These are phyloP conservation scores for Rhopalosiphum nymphaeae DNA, from an alignment of 2,888 invertebrate genomes.

Conservation along the genomic window DNA sequence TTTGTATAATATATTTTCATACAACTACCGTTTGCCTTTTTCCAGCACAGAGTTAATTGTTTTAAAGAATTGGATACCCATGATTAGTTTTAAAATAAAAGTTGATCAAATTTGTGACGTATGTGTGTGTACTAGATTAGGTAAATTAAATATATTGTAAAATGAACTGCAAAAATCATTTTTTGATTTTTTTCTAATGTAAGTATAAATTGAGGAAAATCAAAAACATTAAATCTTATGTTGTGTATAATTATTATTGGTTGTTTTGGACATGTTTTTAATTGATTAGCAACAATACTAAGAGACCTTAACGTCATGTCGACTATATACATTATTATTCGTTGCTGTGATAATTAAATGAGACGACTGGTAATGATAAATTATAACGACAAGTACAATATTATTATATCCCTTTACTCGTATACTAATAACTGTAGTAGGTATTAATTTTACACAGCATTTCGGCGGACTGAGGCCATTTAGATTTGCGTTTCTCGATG, in stretches of 20 bases:
- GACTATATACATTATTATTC: background rate
- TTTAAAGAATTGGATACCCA: background rate
- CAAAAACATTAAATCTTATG: background rate
- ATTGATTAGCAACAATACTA: background rate
- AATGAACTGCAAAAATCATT: background rate
- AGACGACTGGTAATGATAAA: background rate
- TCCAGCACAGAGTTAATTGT: background rate
- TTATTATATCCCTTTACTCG: background rate
- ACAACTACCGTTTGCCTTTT: background rate
- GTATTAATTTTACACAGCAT: background rate
- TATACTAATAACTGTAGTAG: background rate
- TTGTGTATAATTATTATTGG: background rate
- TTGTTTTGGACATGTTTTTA: background rate
- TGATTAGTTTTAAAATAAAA: background rate
- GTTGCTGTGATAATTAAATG: background rate
- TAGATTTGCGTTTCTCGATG: constrained; percentile 16
- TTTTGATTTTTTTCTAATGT: background rate
- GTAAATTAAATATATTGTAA: too few species aligned
- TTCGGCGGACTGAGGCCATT: background rate
- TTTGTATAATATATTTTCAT: background rate
- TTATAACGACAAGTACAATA: background rate
- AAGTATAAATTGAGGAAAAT: background rate
- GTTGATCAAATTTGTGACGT: background rate
- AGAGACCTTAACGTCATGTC: background rate
- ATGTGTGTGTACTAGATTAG: too few species aligned